Percentiles rank a stretch among this genome's conserved stretches.
These are phyloP conservation scores for Tiliacea aurago DNA, from an alignment of 2,888 invertebrate species.

Conservation along the genomic window DNA sequence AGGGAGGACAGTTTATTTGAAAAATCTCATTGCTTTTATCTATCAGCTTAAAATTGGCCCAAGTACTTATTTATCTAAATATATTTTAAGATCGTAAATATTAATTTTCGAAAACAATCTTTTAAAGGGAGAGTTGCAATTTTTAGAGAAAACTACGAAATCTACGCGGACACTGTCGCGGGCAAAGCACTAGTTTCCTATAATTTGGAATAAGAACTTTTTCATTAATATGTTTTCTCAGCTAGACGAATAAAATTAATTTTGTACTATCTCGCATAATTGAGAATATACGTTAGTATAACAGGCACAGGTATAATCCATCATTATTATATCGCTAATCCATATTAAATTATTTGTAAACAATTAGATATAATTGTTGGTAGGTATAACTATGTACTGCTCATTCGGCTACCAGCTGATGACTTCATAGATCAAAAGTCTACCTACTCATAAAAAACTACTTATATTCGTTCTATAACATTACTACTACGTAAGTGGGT, in stretches of 20 bases:
- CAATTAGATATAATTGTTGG: no score
- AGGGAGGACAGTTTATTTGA: no score
- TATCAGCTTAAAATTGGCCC: no score
- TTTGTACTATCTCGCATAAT: neutral
- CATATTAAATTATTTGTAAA: neutral
- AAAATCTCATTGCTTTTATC: no score
- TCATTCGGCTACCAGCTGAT: neutral
- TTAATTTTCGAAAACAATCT: no score
- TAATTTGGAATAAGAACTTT: neutral
- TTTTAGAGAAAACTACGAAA: no score
- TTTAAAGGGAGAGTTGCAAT: no score
- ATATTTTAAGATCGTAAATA: no score
- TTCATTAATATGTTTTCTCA: no score
- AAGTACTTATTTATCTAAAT: no score
- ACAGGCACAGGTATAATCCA: neutral
- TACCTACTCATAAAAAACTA: neutral
- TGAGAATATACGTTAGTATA: neutral
- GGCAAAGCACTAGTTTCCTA: no score
- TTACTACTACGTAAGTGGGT: constrained; percentile 5
- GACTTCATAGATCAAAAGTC: neutral
- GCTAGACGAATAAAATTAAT: neutral
- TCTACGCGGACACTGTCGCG: no score
- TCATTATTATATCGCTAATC: neutral
- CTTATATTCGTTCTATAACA: constrained; percentile 8
- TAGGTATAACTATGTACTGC: neutral